These are phyloP conservation scores for Aegotheles bennettii DNA, from an alignment of 2,113 vertebrate genomes.

Conservation along the genomic window DNA sequence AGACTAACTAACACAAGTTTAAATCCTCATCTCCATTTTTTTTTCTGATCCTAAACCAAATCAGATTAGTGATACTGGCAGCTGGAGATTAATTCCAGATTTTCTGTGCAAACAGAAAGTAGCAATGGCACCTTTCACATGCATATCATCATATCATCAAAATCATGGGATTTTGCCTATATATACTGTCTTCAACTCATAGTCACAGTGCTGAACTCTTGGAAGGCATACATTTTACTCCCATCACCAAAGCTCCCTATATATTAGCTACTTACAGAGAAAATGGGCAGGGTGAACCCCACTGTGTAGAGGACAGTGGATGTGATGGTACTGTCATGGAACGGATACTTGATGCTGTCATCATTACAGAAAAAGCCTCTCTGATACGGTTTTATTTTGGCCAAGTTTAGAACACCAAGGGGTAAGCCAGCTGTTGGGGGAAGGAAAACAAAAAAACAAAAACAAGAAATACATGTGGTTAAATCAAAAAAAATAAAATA, in stretches of 20 bases:
- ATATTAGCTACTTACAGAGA: conserved; percentile 90
- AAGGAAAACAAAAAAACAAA: conserved; percentile 73
- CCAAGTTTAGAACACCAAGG: conserved; percentile 94
- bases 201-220: neutral
- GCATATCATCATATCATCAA: neutral
- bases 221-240: conserved; percentile 32
- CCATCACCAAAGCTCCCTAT: conserved; percentile 63
- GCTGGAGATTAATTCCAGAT: neutral
- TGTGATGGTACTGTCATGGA: conserved; percentile 91
- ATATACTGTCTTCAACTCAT: neutral
- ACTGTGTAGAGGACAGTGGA: conserved; percentile 88
- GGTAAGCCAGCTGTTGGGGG: conserved; percentile 92
- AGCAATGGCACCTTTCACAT: neutral
- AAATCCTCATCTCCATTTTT: neutral
- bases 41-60: neutral
- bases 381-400: conserved; percentile 93
- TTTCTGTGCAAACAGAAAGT: neutral
- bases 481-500: conserved; percentile 59
- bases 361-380: conserved; percentile 99
- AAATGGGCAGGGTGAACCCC: conserved; percentile 93
- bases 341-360: conserved; percentile 95
- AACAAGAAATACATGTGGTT: conserved; percentile 73
- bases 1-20: neutral
- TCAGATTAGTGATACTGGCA: neutral
- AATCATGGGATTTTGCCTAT: neutral